Evolutionary conservation across 2,888 invertebrate species (phyloP).

Genomic region (Microchrysa polita): DNA sequence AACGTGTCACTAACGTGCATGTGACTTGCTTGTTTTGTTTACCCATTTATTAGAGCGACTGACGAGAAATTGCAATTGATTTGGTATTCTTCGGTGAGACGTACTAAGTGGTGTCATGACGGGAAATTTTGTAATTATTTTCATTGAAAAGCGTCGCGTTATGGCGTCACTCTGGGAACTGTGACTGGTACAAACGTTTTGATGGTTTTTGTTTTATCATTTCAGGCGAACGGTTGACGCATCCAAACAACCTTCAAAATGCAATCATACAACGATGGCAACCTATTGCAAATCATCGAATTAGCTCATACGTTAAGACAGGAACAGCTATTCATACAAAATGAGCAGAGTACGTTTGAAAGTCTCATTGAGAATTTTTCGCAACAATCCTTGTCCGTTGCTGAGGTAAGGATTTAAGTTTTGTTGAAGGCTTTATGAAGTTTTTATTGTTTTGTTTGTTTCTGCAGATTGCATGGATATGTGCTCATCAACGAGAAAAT

Average conservation of each 20-base stretch:
- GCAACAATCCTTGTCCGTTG: slow-evolving; percentile 67
- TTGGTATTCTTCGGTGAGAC: no score
- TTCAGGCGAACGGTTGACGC: neutral
- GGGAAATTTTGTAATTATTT: neutral
- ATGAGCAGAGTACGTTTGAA: slow-evolving; percentile 84
- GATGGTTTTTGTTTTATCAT: neutral
- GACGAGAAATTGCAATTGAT: no score
- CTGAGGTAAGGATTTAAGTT: slow-evolving; percentile 58
- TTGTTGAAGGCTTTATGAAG: neutral
- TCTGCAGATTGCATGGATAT: slow-evolving; percentile 83
- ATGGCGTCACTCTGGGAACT: neutral
- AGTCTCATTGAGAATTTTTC: slow-evolving; percentile 78
- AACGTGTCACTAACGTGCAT: no score
- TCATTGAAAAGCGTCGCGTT: neutral
- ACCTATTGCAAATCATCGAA: slow-evolving; percentile 64
- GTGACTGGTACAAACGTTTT: no score
- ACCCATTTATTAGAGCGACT: no score
- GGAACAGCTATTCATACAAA: slow-evolving; percentile 87
- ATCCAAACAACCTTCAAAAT: slow-evolving; percentile 52
- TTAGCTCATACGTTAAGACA: slow-evolving; percentile 64
- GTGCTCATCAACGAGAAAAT: slow-evolving; percentile 85
- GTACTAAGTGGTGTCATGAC: neutral
- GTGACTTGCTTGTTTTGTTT: no score
- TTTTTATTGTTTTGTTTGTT: slow-evolving; percentile 31
- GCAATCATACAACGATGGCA: slow-evolving; percentile 61